Conservation (phyloP, 2,888 invertebrate species). For the Rugalucina vietnamica region DNA sequence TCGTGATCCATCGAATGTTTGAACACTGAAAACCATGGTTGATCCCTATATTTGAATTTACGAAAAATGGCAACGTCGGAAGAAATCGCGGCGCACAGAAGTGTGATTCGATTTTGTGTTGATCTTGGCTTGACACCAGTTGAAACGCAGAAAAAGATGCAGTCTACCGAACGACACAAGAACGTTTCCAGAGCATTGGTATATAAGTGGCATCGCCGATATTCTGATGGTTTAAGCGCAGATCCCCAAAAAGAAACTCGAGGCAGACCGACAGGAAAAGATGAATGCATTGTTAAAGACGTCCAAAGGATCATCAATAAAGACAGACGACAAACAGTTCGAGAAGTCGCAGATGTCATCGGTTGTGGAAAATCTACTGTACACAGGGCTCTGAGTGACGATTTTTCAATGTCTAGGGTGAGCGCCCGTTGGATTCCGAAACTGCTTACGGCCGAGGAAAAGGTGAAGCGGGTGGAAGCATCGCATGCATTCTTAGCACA, state of each 20-base stretch:
- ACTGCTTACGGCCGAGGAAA: background rate
- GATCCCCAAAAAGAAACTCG: background rate
- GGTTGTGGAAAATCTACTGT: background rate
- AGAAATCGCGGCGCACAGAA: background rate
- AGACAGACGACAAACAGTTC: background rate
- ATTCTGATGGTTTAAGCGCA: background rate
- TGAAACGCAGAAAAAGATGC: background rate
- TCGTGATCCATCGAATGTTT: too few species aligned
- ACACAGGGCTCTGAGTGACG: background rate
- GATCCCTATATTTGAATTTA: too few species aligned
- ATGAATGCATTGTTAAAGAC: background rate
- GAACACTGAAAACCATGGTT: too few species aligned
- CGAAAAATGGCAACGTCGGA: conserved; percentile 4
- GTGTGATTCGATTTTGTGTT: background rate
- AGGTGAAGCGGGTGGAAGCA: background rate
- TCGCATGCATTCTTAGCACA: background rate
- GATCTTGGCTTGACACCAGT: background rate
- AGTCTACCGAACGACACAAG: background rate
- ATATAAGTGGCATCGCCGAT: background rate
- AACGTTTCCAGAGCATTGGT: background rate
- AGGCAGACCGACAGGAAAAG: background rate
- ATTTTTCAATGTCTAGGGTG: background rate
- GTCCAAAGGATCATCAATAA: background rate
- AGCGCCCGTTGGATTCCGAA: background rate
- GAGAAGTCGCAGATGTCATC: background rate